phyloP scores from a whole-genome alignment of 2,113 vertebrate genomes.

The Recurvirostra avosetta region DNA sequence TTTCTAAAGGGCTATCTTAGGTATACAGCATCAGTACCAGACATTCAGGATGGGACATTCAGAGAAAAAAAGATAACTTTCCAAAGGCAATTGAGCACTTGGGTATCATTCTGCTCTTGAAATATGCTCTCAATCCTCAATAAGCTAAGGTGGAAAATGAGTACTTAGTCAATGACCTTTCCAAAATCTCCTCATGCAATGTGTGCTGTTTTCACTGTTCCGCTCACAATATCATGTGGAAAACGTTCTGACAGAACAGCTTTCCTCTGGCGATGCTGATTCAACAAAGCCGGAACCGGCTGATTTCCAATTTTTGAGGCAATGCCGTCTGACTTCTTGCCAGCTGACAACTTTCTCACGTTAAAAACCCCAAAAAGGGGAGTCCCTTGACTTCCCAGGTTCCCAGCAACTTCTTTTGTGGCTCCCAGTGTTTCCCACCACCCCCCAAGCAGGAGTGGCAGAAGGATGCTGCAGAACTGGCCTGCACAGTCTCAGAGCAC shows the following conservation, averaged over 20 bases:
- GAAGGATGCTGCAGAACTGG: not conserved
- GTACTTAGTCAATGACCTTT: not conserved
- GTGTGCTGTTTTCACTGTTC: not conserved
- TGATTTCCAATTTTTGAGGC: not conserved
- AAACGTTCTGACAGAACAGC: not conserved
- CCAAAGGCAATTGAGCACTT: not conserved
- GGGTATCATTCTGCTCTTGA: not conserved
- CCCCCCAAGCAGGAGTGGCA: not conserved
- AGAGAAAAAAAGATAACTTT: not conserved
- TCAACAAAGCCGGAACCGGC: not conserved
- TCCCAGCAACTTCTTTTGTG: not conserved
- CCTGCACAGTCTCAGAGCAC: not conserved
- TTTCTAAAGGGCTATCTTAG: not conserved
- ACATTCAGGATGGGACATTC: not conserved
- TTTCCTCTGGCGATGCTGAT: not conserved
- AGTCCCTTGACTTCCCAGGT: not conserved
- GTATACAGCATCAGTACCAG: not conserved
- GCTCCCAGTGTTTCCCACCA: not conserved
- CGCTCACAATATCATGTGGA: not conserved
- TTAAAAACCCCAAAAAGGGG: not conserved
- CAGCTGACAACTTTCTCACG: fast-evolving
- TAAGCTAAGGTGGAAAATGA: not conserved
- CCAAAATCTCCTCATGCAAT: not conserved
- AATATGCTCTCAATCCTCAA: not conserved
- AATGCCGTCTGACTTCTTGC: not conserved